phyloP scores from a whole-genome alignment of 2,888 invertebrate species.

The Tipula helvola region DNA sequence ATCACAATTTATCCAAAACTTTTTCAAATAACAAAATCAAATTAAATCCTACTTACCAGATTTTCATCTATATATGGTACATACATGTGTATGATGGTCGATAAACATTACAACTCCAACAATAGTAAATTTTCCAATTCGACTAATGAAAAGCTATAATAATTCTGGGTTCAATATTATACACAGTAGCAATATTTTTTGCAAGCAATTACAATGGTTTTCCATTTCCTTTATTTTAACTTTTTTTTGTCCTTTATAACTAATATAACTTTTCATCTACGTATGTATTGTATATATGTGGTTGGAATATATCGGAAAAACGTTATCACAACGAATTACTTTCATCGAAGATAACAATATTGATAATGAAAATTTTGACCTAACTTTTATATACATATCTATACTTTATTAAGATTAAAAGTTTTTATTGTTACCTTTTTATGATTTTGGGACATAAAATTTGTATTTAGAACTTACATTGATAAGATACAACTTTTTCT shows the following conservation, averaged over 20 bases:
- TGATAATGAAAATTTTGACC: not conserved
- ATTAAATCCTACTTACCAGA: not conserved
- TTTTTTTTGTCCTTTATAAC: not conserved
- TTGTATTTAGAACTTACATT: not conserved
- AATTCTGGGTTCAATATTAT: not conserved
- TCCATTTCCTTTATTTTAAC: not conserved
- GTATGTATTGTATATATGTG: not conserved
- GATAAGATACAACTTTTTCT: no score
- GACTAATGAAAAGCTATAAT: not conserved
- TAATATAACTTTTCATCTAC: not conserved
- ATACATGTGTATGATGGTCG: not conserved
- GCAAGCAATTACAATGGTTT: not conserved
- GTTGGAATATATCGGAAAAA: not conserved
- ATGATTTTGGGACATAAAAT: not conserved
- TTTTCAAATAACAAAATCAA: not conserved
- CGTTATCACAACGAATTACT: not conserved
- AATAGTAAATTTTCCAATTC: not conserved
- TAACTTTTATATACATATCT: not conserved
- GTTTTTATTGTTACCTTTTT: not conserved
- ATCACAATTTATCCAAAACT: not conserved
- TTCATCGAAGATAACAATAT: not conserved
- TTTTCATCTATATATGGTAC: not conserved
- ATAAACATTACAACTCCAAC: not conserved
- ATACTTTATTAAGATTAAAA: not conserved
- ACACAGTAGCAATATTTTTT: not conserved